phyloP scores from a whole-genome alignment of 2,888 invertebrate genomes.

The Cataglyphis livida region DNA sequence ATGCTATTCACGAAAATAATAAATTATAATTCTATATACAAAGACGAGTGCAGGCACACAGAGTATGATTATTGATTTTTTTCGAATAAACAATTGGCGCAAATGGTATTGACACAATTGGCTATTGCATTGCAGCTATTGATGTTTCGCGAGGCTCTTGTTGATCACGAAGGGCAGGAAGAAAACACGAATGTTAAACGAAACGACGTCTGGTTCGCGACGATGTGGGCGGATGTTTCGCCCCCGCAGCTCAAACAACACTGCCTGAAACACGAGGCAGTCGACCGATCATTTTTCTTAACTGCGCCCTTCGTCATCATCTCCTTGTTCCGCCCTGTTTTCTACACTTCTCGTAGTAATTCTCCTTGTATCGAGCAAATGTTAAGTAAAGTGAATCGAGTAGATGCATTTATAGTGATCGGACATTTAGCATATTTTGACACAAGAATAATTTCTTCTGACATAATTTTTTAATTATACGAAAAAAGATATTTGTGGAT shows the following conservation, averaged over 20 bases:
- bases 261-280: constrained; percentile 37
- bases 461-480: background rate
- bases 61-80: constrained; percentile 46
- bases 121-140: constrained; percentile 7
- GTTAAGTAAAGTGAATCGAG: background rate
- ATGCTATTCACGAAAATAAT: background rate
- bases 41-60: background rate
- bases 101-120: constrained; percentile 9
- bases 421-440: constrained; percentile 15
- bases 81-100: constrained; percentile 32
- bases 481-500: background rate
- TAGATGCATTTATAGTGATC: background rate
- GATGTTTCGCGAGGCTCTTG: constrained; percentile 22
- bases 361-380: constrained; percentile 59
- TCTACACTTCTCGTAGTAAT: constrained; percentile 38
- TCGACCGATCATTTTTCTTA: constrained; percentile 35
- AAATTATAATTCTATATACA: background rate
- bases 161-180: constrained; percentile 51
- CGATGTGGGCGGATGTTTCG: constrained; percentile 73
- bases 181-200: constrained; percentile 47
- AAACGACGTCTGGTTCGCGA: constrained; percentile 50
- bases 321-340: constrained; percentile 21
- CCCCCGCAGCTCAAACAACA: constrained; percentile 69
- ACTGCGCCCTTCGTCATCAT: constrained; percentile 32
- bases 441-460: background rate